A percentile compares a stretch with the other conserved stretches of the same genome.
Conservation (phyloP, 2,888 invertebrate genomes). For the Octodonta nipae region DNA sequence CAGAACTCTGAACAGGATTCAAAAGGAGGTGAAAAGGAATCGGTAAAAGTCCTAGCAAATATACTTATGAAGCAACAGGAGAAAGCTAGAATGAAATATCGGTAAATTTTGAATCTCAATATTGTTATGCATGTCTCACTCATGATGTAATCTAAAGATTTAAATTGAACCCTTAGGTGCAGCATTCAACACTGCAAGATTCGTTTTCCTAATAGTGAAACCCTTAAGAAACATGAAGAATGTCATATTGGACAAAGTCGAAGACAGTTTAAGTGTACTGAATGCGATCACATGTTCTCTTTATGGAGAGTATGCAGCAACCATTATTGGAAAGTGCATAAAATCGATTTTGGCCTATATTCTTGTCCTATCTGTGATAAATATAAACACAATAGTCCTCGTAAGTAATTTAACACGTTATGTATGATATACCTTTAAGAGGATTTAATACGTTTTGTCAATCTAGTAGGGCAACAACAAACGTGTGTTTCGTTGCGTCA, state of each 20-base stretch:
- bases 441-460: too few relatives aligned
- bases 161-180: constrained; percentile 39
- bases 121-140: too few relatives aligned
- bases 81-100: too few relatives aligned
- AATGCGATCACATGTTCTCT: constrained; percentile 40
- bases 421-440: too few relatives aligned
- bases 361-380: constrained; percentile 44
- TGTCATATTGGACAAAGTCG: constrained; percentile 37
- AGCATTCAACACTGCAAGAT: constrained; percentile 40
- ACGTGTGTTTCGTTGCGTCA: too few relatives aligned
- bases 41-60: constrained; percentile 7
- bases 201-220: constrained; percentile 38
- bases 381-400: constrained; percentile 42
- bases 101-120: too few relatives aligned
- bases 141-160: too few relatives aligned
- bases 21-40: constrained; percentile 3
- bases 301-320: constrained; percentile 53
- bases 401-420: too few relatives aligned
- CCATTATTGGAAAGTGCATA: constrained; percentile 57
- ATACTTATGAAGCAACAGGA: constrained; percentile 22
- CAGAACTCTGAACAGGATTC: constrained; percentile 1
- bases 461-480: too few relatives aligned
- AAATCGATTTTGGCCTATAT: constrained; percentile 45
- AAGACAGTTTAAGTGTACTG: constrained; percentile 40
- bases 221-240: constrained; percentile 37